Evolutionary conservation across 1,140 invertebrate genomes (phyloP).

Genomic region (Lepeophtheirus salmonis): DNA sequence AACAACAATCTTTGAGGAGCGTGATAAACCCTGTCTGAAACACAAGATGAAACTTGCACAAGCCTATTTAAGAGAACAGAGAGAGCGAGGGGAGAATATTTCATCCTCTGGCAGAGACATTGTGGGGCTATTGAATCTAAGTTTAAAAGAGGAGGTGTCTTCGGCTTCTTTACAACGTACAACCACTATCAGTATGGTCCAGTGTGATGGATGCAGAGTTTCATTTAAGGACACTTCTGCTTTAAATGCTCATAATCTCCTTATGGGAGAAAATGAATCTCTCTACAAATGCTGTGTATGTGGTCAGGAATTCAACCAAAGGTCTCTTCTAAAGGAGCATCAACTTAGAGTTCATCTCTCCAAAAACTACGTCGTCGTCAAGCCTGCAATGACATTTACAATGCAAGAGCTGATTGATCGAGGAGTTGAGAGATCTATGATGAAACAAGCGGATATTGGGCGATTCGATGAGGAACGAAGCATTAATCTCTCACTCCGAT

Average conservation of each 20-base stretch:
- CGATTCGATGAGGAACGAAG: too few relatives aligned
- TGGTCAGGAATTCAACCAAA: background rate
- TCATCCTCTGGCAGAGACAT: background rate
- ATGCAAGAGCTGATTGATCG: background rate
- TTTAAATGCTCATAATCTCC: background rate
- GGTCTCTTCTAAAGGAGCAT: background rate
- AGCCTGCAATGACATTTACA: background rate
- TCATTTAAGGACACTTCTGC: background rate
- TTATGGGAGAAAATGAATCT: too few relatives aligned
- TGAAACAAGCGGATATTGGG: background rate
- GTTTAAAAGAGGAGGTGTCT: too few relatives aligned
- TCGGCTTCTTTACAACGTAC: too few relatives aligned
- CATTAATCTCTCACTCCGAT: too few relatives aligned
- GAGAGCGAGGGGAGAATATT: background rate
- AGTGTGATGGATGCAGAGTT: background rate
- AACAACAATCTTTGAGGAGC: background rate
- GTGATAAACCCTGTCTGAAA: background rate
- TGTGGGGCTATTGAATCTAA: background rate
- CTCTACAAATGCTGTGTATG: background rate
- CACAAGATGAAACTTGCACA: conserved; percentile 10
- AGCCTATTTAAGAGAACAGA: background rate
- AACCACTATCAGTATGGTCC: background rate
- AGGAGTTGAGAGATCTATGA: background rate
- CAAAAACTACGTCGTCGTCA: too few relatives aligned
- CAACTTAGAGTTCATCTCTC: background rate